Percentiles rank a stretch among this genome's conserved stretches.
Conservation (phyloP, 2,113 vertebrate species). For the Laterallus jamaicensis region DNA sequence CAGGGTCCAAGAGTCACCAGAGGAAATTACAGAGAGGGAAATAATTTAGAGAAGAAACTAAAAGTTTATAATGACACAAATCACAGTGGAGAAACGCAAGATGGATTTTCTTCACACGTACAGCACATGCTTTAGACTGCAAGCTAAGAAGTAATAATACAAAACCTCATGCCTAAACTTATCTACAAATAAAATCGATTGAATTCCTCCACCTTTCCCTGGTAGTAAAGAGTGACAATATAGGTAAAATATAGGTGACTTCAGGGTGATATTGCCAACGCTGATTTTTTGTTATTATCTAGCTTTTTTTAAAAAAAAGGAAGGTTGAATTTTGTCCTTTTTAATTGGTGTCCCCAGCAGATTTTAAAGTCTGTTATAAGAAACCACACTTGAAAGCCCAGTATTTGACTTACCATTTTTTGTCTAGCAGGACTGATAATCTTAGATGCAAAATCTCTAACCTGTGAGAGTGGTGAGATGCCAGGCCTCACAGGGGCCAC, state of each 20-base stretch:
- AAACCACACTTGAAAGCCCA: neutral
- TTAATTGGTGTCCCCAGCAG: neutral
- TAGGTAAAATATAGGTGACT: neutral
- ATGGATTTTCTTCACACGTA: neutral
- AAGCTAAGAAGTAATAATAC: neutral
- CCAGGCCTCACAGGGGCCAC: neutral
- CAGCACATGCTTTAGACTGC: neutral
- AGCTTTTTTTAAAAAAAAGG: too few relatives aligned
- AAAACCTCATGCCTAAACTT: neutral
- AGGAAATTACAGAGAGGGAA: constrained; percentile 1
- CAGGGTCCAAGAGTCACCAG: neutral
- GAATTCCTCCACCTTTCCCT: neutral
- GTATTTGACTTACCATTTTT: neutral
- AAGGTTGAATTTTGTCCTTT: neutral
- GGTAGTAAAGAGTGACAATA: neutral
- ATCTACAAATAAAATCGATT: neutral
- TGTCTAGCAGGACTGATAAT: neutral
- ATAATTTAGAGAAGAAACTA: constrained; percentile 10
- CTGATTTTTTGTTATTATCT: neutral
- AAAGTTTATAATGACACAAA: constrained; percentile 1
- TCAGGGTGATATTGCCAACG: neutral
- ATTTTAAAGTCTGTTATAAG: neutral
- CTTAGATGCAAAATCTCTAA: neutral
- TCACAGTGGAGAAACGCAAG: neutral
- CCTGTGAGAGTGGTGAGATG: neutral